Conservation (phyloP, 2,888 invertebrate species). For the Oithona nana region DNA sequence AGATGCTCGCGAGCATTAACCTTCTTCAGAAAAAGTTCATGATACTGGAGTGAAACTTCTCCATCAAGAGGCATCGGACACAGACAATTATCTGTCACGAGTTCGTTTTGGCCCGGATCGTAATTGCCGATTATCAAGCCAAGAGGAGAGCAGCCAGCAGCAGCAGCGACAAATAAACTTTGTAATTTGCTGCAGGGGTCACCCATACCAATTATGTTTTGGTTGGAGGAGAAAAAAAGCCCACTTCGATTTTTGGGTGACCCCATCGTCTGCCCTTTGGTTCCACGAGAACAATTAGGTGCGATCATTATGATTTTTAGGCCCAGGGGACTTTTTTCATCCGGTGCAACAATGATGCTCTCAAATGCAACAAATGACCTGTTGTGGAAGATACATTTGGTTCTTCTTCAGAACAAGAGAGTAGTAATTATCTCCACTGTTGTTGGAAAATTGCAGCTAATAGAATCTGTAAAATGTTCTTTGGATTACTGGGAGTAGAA, state of each 20-base stretch:
- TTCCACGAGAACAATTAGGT: background rate
- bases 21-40: no score
- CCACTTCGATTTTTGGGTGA: background rate
- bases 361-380: no score
- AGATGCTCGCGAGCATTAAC: no score
- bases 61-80: background rate
- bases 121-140: background rate
- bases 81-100: background rate
- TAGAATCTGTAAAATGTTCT: no score
- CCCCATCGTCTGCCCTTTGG: background rate
- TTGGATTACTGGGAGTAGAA: no score
- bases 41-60: background rate
- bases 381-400: no score
- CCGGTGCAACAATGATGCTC: no score
- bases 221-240: background rate
- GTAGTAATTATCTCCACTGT: no score
- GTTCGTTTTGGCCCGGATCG: background rate
- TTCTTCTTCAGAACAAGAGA: no score
- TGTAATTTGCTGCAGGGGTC: background rate
- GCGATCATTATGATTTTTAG: background rate
- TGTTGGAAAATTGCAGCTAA: no score
- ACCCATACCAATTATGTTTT: background rate
- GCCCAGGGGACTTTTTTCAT: background rate
- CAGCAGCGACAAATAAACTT: background rate
- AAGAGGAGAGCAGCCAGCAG: no score